Conservation (phyloP, 2,113 vertebrate genomes). For the Accipiter virgatus region DNA sequence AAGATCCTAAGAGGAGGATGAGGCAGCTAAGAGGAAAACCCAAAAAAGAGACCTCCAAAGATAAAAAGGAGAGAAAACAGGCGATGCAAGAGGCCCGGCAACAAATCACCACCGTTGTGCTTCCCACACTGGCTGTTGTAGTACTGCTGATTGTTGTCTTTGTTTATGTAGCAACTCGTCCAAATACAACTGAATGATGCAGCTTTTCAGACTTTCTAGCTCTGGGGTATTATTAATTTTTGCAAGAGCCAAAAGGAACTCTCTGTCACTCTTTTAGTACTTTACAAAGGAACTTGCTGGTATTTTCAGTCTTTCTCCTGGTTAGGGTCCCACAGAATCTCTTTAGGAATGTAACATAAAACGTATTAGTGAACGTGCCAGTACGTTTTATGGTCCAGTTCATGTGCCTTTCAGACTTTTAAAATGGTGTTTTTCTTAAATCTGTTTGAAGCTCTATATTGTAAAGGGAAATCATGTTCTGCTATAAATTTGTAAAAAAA, state of each 20-base stretch:
- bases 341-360: conserved; percentile 69
- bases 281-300: conserved; percentile 29
- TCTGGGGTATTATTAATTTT: background rate
- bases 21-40: conserved; percentile 97
- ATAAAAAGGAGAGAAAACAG: conserved; percentile 96
- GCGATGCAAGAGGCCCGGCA: conserved; percentile 96
- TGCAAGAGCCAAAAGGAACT: conserved; percentile 51
- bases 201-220: background rate
- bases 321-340: conserved; percentile 48
- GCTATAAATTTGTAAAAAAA: conserved; percentile 58
- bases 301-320: conserved; percentile 64
- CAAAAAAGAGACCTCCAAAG: conserved; percentile 94
- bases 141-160: conserved; percentile 92
- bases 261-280: background rate
- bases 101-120: conserved; percentile 90
- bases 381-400: conserved; percentile 68
- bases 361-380: conserved; percentile 64
- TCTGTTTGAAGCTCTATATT: conserved; percentile 29
- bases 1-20: conserved; percentile 73
- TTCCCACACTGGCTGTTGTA: conserved; percentile 87
- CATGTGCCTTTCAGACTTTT: conserved; percentile 82
- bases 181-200: conserved; percentile 81
- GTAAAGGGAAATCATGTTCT: conserved; percentile 31
- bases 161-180: conserved; percentile 93
- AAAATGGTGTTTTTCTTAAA: conserved; percentile 53